phyloP scores from a whole-genome alignment of 2,113 vertebrate genomes.

The Paradisaea rubra region DNA sequence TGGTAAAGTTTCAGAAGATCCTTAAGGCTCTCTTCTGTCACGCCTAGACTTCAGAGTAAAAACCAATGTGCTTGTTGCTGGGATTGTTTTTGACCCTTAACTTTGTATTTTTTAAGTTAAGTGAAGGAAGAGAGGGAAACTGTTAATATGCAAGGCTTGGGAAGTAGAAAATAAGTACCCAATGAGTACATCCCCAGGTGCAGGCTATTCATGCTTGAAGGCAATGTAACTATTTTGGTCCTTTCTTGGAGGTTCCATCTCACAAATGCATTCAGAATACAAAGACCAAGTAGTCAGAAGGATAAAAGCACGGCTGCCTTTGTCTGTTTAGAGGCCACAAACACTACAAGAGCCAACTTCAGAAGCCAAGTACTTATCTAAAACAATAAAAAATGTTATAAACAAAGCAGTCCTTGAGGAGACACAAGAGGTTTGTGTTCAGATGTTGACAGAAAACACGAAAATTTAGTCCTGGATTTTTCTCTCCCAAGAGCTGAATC shows the following conservation, averaged over 20 bases:
- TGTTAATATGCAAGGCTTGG: neutral
- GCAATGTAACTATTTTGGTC: neutral
- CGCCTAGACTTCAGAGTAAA: neutral
- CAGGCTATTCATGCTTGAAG: neutral
- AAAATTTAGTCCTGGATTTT: neutral
- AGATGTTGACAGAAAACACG: neutral
- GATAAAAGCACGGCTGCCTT: neutral
- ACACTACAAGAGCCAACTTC: neutral
- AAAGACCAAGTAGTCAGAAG: neutral
- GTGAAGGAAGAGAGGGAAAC: neutral
- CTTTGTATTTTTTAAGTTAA: neutral
- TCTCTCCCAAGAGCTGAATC: neutral
- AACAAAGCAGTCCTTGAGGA: slow-evolving; percentile 38
- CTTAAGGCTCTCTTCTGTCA: neutral
- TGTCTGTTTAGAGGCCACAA: neutral
- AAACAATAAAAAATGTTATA: neutral
- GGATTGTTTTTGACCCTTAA: neutral
- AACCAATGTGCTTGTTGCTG: neutral
- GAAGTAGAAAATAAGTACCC: neutral
- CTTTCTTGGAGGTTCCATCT: neutral
- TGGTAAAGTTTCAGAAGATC: neutral
- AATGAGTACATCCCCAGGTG: neutral
- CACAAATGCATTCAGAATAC: neutral
- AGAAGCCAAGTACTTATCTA: slow-evolving; percentile 1
- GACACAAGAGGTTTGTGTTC: neutral